Conservation (phyloP, 2,888 invertebrate species). For the Xanthia togata region DNA sequence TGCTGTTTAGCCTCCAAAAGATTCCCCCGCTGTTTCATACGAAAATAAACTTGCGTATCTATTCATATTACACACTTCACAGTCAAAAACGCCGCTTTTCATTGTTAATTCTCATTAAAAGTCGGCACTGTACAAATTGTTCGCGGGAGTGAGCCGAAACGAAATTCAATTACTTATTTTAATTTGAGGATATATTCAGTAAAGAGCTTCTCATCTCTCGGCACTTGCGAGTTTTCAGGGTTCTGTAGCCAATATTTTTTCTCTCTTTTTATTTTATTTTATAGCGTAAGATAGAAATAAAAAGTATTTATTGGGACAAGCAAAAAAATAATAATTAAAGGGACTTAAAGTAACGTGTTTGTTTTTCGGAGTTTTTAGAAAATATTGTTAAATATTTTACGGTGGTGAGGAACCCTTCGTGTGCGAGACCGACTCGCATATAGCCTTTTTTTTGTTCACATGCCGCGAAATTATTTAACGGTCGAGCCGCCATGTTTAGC, state of each 20-base stretch:
- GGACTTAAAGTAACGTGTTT: no score
- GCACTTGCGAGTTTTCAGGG: slow-evolving; percentile 7
- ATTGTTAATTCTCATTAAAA: slow-evolving; percentile 39
- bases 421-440: not conserved
- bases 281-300: no score
- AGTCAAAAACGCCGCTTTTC: slow-evolving; percentile 33
- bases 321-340: no score
- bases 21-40: not conserved
- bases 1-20: not conserved
- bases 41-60: slow-evolving; percentile 24
- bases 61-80: slow-evolving; percentile 35
- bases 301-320: no score
- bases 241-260: no score
- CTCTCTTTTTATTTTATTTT: no score
- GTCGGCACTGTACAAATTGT: slow-evolving; percentile 28
- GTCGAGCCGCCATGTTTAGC: slow-evolving; percentile 2
- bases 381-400: not conserved
- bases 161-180: slow-evolving; percentile 53
- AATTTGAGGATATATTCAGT: slow-evolving; percentile 26
- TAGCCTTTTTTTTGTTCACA: slow-evolving; percentile 33
- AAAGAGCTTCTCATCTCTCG: slow-evolving; percentile 27
- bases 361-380: no score
- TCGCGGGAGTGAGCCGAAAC: slow-evolving; percentile 33
- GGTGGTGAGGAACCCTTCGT: not conserved
- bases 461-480: slow-evolving; percentile 28